These are phyloP conservation scores for Drosophila equinoxialis DNA, from an alignment of 1,140 invertebrate genomes.

Conservation along the genomic window DNA sequence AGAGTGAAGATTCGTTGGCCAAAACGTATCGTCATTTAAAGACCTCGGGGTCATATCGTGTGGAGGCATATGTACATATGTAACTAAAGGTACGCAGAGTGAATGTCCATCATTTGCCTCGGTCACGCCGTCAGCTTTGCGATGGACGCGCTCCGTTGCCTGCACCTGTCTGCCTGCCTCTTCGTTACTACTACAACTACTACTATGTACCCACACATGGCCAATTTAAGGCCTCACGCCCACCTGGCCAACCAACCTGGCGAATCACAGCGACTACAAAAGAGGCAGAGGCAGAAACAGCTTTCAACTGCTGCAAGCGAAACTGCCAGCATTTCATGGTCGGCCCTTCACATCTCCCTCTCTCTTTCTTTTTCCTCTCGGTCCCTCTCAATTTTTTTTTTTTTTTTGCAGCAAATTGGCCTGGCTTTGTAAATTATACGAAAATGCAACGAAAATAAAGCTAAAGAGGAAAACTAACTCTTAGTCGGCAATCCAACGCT, in stretches of 20 bases:
- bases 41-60: slow-evolving; percentile 8
- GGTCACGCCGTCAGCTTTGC: slow-evolving; percentile 36
- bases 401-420: slow-evolving; percentile 58
- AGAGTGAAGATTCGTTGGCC: slow-evolving; percentile 14
- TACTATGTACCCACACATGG: slow-evolving; percentile 42
- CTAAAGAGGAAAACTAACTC: slow-evolving; percentile 44
- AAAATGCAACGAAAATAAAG: slow-evolving; percentile 44
- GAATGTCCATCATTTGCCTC: slow-evolving; percentile 16
- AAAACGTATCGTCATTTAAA: slow-evolving; percentile 18
- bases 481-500: slow-evolving; percentile 64
- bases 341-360: slow-evolving; percentile 7
- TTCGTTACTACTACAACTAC: slow-evolving; percentile 1
- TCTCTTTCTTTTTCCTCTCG: slow-evolving; percentile 24
- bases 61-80: not conserved
- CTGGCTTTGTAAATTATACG: slow-evolving; percentile 59
- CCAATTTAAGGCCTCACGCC: slow-evolving; percentile 66
- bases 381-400: slow-evolving; percentile 52
- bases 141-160: slow-evolving; percentile 36
- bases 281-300: slow-evolving; percentile 18
- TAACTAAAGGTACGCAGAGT: slow-evolving; percentile 13
- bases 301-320: slow-evolving; percentile 38
- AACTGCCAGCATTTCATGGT: slow-evolving; percentile 49
- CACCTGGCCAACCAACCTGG: slow-evolving; percentile 45
- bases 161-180: slow-evolving; percentile 37
- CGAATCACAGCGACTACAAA: slow-evolving; percentile 35